Base-by-base conservation (phyloP, 1,140 invertebrate species). In the Tyrophagus putrescentiae region DNA sequence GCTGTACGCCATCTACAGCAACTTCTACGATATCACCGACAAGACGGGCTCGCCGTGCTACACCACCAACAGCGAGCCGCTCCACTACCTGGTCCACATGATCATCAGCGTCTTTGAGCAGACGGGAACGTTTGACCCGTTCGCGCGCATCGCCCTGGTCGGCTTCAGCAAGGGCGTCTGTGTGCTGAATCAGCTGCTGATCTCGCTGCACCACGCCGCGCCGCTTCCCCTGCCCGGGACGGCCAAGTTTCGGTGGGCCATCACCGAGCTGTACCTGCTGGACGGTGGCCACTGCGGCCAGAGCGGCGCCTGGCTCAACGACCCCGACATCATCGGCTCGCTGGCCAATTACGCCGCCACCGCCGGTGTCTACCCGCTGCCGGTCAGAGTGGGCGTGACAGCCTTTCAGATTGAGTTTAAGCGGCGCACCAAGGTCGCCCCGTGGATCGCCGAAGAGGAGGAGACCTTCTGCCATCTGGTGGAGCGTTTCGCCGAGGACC, bases 91-190 rank as follows among this genome's bases (percentile, higher is more conserved):
- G 27, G 54, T 59, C 62, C 33, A 28, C n/a, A 53, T 67, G 21
- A 29, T 67, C 25, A 23, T 34, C 28, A 65, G 62, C n/a, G 44
- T n/a, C n/a, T 25, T 61, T 1, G 16, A 23, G 21, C 25, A 54
- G 21, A 16, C 3, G 11, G 29, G 29, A 27, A 52, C n/a, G 16
- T 25, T 36, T 34, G 16, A 44, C 29, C 59, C 48, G 9, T 56
- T 48, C 34, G 27, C 16, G 2, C 44, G 59, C 6, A 21, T 85
- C 60, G 77, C 73, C 48, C 69, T 88, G 58, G 77, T 90, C 63
- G 88, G 85, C 1, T 92, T 92, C 70, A 91, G 87, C 71, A 92
- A 92, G 77, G 88, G 88, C 39, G 90, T 86, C 73, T 84, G 88
- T 42, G 87, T 91, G 57, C 76, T 92, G 58, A 92, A 91, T 76